These are phyloP conservation scores for Euwallacea similis DNA, from an alignment of 1,140 invertebrate genomes.

Conservation along the genomic window DNA sequence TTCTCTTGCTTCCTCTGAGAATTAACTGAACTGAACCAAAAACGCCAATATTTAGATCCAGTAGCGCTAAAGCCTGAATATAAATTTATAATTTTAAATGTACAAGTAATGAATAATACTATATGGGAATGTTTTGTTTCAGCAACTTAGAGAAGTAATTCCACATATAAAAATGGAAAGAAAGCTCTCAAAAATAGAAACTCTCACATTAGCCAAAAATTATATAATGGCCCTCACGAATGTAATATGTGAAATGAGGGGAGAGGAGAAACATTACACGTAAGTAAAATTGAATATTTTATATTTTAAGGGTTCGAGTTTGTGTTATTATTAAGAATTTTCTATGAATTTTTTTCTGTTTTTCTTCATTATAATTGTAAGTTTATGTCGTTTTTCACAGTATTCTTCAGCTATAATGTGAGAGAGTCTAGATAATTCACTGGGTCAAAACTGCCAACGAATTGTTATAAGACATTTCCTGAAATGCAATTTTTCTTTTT, in stretches of 20 bases:
- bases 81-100: too few species aligned
- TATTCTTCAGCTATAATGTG: background rate
- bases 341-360: too few species aligned
- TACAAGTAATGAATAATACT: too few species aligned
- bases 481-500: too few species aligned
- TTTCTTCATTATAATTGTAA: background rate
- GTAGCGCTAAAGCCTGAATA: too few species aligned
- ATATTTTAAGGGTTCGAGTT: background rate
- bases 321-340: background rate
- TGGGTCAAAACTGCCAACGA: too few species aligned
- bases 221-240: slow-evolving; percentile 92
- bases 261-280: slow-evolving; percentile 55
- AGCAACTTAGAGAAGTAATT: slow-evolving; percentile 86
- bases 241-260: slow-evolving; percentile 67
- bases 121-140: slow-evolving; percentile 51
- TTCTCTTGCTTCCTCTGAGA: too few species aligned
- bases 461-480: too few species aligned
- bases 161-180: slow-evolving; percentile 87
- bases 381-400: too few species aligned
- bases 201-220: slow-evolving; percentile 87
- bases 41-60: too few species aligned
- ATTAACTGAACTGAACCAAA: too few species aligned
- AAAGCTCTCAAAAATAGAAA: slow-evolving; percentile 89
- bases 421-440: too few species aligned
- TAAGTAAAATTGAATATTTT: slow-evolving; percentile 42